Evolutionary conservation across 2,113 vertebrate species (phyloP), one percentile per base, ranked within the genome.

Genomic region (Microcebus ravelobensis): DNA sequence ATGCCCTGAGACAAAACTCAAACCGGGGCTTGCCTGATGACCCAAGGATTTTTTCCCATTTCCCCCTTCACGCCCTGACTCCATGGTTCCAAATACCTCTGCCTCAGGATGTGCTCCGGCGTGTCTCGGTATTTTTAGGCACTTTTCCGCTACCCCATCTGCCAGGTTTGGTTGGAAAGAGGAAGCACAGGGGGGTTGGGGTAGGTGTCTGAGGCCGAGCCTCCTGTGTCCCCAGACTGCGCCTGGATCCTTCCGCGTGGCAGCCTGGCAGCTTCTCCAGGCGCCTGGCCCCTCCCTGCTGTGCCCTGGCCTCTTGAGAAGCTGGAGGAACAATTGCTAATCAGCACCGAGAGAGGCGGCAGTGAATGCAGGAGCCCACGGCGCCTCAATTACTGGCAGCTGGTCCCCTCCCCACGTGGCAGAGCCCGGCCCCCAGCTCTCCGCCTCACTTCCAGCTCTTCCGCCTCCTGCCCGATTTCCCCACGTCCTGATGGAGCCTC

Each of bases 271-370:
- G 86, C 90, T 18, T 80, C 76, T 77, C 7, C n/a, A 34, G 42
- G 90, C 55, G n/a, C 48, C 36, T 63, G 79, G 93, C 76, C 80
- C 80, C 70, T 85, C 65, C 15, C 86, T 48, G 91, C 90, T 63
- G 81, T 91, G 85, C 93, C 20, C 96, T 74, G 84, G 80, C 91
- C 95, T 95, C 97, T 94, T 39, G 23, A 89, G 90, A 94, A 97
- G 61, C 97, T 18, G 65, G 20, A 94, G 93, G 85, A 97, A 97
- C 97, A 97, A 97, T 97, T 36, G 83, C 96, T 97, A 96, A 97
- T 97, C 97, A 97, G 96, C 91, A 94, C 85, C 0, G 31, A 95
- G 96, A 92, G 93, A 84, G 73, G 31, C 91, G 61, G 31, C 91
- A 6, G 83, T 94, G 91, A 96, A 94, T 34, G 85, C 52, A 85